Evolutionary conservation across 2,888 invertebrate species (phyloP).

Genomic region (Ellobium chinense): DNA sequence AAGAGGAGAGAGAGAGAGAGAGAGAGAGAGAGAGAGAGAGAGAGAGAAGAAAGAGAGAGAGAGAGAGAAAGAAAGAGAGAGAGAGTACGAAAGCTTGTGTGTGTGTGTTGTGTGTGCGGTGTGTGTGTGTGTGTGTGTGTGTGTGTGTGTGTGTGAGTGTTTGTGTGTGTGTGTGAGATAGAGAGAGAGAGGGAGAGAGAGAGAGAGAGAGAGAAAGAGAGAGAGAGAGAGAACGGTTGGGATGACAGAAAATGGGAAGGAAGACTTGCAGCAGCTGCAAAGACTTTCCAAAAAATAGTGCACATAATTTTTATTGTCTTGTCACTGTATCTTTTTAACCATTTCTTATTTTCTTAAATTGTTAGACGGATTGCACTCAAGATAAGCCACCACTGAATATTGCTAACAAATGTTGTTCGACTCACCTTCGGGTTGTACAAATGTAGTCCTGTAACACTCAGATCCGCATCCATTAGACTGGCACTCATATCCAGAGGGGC

Average conservation of each 20-base stretch:
- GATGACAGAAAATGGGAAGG: neutral
- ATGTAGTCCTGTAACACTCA: slow-evolving; percentile 21
- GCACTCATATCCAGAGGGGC: slow-evolving; percentile 41
- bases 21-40: neutral
- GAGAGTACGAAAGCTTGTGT: neutral
- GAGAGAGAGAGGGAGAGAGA: neutral
- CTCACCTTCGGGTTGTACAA: neutral
- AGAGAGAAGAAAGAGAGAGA: neutral
- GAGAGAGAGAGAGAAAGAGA: neutral
- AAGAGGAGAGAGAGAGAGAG: neutral
- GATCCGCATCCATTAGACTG: slow-evolving; percentile 31
- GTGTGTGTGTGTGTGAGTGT: no score
- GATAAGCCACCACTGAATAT: no score
- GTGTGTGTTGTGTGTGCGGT: no score
- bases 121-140: no score
- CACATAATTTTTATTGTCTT: no score
- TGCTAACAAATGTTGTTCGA: no score
- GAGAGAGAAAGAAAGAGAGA: neutral
- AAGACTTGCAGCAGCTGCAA: no score
- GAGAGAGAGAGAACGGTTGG: neutral
- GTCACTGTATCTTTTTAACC: no score
- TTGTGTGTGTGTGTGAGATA: no score
- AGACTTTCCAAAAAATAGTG: no score
- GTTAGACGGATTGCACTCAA: neutral
- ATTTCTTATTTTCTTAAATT: neutral